A percentile compares a stretch with the other conserved stretches of the same genome.
Conservation (phyloP, 2,113 vertebrate species). For the Triplophysa siluroides region DNA sequence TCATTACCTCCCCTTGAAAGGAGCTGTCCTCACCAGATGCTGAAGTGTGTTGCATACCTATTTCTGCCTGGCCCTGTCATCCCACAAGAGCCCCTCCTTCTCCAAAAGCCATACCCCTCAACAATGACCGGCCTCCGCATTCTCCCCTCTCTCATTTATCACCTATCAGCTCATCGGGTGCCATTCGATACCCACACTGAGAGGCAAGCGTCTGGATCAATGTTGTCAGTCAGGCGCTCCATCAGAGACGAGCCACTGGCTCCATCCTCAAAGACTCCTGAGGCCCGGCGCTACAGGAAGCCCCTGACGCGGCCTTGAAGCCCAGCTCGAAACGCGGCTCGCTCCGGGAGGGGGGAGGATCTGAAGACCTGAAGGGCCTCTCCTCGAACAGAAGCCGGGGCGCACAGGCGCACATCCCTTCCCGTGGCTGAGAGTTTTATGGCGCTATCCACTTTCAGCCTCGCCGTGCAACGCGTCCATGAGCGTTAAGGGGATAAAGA, state of each 20-base stretch:
- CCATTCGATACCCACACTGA: slow-evolving; percentile 54
- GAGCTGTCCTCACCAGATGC: slow-evolving; percentile 57
- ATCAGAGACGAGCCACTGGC: slow-evolving; percentile 46
- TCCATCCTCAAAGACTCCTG: slow-evolving; percentile 37
- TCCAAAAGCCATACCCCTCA: slow-evolving; percentile 33
- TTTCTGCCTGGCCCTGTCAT: slow-evolving; percentile 41
- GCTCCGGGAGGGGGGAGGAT: slow-evolving; percentile 15
- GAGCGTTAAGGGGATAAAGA: slow-evolving; percentile 33
- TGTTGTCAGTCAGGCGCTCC: slow-evolving; percentile 55
- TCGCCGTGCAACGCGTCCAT: slow-evolving; percentile 16
- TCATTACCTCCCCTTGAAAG: slow-evolving; percentile 57
- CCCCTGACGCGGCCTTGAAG: not conserved
- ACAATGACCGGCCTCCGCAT: slow-evolving; percentile 31
- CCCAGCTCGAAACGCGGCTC: not conserved
- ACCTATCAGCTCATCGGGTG: slow-evolving; percentile 56
- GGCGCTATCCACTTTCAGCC: slow-evolving; percentile 50
- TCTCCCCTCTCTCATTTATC: slow-evolving; percentile 52
- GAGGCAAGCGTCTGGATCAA: slow-evolving; percentile 51
- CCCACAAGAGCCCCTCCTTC: slow-evolving; percentile 22
- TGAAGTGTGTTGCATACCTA: slow-evolving; percentile 24
- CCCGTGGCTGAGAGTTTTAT: slow-evolving; percentile 44
- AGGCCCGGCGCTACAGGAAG: slow-evolving; percentile 31
- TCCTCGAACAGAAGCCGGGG: slow-evolving; percentile 37
- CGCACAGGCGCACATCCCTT: slow-evolving; percentile 46
- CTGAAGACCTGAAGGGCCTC: slow-evolving; percentile 5